phyloP scores from a whole-genome alignment of 2,888 invertebrate species.

The Loripinus fragilis region DNA sequence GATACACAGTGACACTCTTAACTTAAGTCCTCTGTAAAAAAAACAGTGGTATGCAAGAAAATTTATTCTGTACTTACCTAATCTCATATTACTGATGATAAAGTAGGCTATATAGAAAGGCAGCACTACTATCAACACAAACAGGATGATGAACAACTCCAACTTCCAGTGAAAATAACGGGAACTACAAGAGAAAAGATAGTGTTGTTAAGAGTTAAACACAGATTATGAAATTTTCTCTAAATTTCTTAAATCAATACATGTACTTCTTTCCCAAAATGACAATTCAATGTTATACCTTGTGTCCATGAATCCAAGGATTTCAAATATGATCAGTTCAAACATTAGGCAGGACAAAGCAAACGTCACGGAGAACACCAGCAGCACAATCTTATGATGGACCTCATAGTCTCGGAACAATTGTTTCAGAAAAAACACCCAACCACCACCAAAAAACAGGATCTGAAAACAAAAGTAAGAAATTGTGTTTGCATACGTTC shows the following conservation, averaged over 20 bases:
- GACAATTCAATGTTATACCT: no score
- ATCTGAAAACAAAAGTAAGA: slow-evolving; percentile 87
- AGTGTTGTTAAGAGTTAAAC: no score
- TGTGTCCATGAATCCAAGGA: slow-evolving; percentile 95
- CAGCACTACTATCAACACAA: slow-evolving; percentile 97
- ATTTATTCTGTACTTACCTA: slow-evolving; percentile 83
- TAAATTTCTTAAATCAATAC: no score
- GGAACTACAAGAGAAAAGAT: slow-evolving; percentile 87
- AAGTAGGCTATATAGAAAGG: slow-evolving; percentile 99
- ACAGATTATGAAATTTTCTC: no score
- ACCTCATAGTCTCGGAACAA: slow-evolving; percentile 99
- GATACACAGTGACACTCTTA: no score
- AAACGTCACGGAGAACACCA: slow-evolving; percentile 98
- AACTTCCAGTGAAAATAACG: slow-evolving; percentile 98
- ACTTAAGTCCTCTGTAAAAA: no score
- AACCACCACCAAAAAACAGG: slow-evolving; percentile 97
- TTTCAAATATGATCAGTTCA: slow-evolving; percentile 99
- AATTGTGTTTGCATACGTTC: no score
- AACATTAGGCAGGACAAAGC: slow-evolving; percentile 99
- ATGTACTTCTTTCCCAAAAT: no score
- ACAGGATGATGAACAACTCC: slow-evolving; percentile 94
- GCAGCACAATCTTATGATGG: slow-evolving; percentile 95
- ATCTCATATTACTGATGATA: slow-evolving; percentile 93
- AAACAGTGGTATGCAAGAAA: no score
- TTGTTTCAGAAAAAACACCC: slow-evolving; percentile 99